phyloP scores from a whole-genome alignment of 2,888 invertebrate species.

The Hedya salicella region DNA sequence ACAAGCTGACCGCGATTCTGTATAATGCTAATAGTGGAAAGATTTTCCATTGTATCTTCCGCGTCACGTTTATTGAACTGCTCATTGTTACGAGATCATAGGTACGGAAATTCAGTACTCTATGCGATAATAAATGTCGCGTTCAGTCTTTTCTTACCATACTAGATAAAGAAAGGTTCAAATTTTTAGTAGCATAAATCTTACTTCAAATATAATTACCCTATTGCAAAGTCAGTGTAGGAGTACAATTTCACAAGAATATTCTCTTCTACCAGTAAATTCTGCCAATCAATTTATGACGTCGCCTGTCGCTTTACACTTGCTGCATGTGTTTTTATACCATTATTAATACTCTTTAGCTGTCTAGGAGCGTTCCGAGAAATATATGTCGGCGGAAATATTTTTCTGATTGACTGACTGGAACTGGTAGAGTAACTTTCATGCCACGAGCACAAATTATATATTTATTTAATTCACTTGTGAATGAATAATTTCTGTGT shows the following conservation, averaged over 20 bases:
- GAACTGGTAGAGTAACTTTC: conserved; percentile 33
- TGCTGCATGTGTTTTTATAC: conserved; percentile 27
- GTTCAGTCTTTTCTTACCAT: no score
- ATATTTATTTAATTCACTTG: conserved; percentile 9
- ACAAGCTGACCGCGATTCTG: conserved; percentile 3
- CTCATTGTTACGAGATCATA: background rate
- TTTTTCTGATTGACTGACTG: conserved; percentile 38
- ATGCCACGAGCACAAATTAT: conserved; percentile 29
- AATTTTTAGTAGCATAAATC: no score
- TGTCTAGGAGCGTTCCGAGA: conserved; percentile 33
- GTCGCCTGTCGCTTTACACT: conserved; percentile 23
- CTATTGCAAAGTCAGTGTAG: no score
- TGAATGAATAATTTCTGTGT: background rate
- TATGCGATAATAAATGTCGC: no score
- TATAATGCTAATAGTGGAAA: background rate
- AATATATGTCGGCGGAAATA: conserved; percentile 38
- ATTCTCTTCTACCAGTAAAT: no score
- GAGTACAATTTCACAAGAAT: no score
- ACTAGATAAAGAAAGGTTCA: no score
- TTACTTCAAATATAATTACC: no score
- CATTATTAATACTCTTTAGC: conserved; percentile 40
- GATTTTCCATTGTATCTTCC: background rate
- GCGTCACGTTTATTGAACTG: background rate
- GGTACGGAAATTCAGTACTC: background rate
- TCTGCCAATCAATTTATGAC: background rate